A percentile compares a stretch with the other conserved stretches of the same genome.
These are phyloP conservation scores for Papilio xuthus DNA, from an alignment of 1,140 invertebrate species.

Conservation along the genomic window DNA sequence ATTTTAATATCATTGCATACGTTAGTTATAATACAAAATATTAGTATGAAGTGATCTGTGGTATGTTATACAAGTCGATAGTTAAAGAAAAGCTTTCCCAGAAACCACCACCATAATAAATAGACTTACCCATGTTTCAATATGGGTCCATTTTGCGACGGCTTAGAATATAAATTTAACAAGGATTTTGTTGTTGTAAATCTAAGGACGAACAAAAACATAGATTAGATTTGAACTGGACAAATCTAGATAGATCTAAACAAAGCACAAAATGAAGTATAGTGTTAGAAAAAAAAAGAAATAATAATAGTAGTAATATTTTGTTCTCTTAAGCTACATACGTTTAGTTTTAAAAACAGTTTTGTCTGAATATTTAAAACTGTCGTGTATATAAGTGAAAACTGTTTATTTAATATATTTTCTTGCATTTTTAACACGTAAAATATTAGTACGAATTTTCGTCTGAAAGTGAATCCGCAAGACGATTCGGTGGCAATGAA, in stretches of 20 bases:
- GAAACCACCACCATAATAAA: slow-evolving; percentile 38
- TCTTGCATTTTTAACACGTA: too few relatives aligned
- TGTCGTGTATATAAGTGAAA: too few relatives aligned
- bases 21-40: background rate
- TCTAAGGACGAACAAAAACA: slow-evolving; percentile 79
- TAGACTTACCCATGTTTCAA: slow-evolving; percentile 84
- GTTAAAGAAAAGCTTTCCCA: background rate
- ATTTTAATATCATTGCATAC: background rate
- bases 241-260: slow-evolving; percentile 26
- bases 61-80: background rate
- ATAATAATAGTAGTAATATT: background rate
- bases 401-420: too few relatives aligned
- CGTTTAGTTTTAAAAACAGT: too few relatives aligned
- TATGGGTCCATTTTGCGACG: slow-evolving; percentile 80
- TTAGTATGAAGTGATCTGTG: background rate
- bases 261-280: background rate
- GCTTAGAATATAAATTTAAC: slow-evolving; percentile 84
- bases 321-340: too few relatives aligned
- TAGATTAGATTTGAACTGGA: slow-evolving; percentile 51
- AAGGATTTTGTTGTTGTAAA: slow-evolving; percentile 84
- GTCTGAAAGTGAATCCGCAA: too few relatives aligned
- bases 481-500: too few relatives aligned
- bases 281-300: background rate
- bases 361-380: too few relatives aligned
- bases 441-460: too few relatives aligned